phyloP scores from a whole-genome alignment of 2,888 invertebrate genomes.

The Coenonympha arcania region DNA sequence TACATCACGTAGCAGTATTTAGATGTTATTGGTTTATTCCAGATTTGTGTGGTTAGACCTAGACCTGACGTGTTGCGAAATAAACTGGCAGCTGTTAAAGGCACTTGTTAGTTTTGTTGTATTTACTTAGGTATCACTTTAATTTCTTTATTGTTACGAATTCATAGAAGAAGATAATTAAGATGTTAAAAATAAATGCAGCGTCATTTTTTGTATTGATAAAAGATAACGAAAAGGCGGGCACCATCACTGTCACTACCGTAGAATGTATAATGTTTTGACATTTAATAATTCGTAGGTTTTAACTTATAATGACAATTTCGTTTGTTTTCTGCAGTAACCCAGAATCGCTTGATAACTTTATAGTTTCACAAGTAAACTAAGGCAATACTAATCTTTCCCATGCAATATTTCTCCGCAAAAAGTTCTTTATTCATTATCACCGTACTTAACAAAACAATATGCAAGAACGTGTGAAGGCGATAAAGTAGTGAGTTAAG shows the following conservation, averaged over 20 bases:
- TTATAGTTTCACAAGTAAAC: background rate
- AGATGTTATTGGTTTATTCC: conserved; percentile 11
- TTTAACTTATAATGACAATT: no score
- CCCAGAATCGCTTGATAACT: background rate
- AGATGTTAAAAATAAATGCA: no score
- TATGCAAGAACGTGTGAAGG: conserved; percentile 5
- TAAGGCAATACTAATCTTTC: background rate
- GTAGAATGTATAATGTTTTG: background rate
- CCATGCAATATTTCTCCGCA: background rate
- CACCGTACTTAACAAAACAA: conserved; percentile 1
- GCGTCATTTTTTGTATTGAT: no score
- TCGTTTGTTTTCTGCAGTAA: background rate
- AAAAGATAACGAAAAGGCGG: no score
- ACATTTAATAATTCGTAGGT: no score
- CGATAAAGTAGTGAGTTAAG: background rate
- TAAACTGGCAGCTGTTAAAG: background rate
- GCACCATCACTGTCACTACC: background rate
- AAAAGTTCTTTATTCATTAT: conserved; percentile 2
- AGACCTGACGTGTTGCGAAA: conserved; percentile 9
- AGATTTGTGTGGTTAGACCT: conserved; percentile 11
- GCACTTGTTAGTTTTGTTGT: background rate
- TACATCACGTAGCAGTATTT: conserved; percentile 8
- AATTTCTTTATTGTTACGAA: no score
- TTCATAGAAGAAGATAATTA: no score
- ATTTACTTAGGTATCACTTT: background rate